Percentiles rank a stretch among this genome's conserved stretches.
phyloP scores from a whole-genome alignment of 1,140 invertebrate species.

The Philaenus spumarius region DNA sequence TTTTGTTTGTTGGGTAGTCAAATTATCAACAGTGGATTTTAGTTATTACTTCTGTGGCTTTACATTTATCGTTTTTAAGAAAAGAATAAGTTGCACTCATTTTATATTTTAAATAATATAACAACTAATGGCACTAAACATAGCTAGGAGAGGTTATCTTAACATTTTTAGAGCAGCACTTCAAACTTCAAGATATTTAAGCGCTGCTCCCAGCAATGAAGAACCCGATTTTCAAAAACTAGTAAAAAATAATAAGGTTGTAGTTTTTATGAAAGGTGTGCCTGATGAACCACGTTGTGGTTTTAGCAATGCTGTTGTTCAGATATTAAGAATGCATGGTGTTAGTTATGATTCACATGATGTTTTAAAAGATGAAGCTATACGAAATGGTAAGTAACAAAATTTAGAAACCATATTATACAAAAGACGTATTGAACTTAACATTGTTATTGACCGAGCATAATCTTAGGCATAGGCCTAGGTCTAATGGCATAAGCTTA shows the following conservation, averaged over 20 bases:
- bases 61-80: no score
- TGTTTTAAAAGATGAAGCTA: slow-evolving; percentile 77
- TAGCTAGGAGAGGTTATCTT: neutral
- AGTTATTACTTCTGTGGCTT: no score
- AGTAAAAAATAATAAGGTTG: slow-evolving; percentile 77
- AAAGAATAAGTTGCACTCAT: no score
- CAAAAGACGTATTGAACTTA: no score
- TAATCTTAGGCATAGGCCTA: no score
- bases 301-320: slow-evolving; percentile 95
- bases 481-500: no score
- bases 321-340: slow-evolving; percentile 42
- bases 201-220: neutral
- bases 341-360: slow-evolving; percentile 57
- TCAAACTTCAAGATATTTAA: neutral
- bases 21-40: no score
- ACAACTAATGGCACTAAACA: neutral
- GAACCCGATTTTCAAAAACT: slow-evolving; percentile 41
- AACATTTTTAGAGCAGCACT: neutral
- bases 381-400: slow-evolving; percentile 78
- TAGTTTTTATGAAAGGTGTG: slow-evolving; percentile 93
- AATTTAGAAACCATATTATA: no score
- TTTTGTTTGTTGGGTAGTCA: no score
- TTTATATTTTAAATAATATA: no score
- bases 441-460: no score
- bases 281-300: slow-evolving; percentile 90